Percentiles rank a stretch among this genome's conserved stretches.
These are phyloP conservation scores for Caradrina kadenii DNA, from an alignment of 2,888 invertebrate species.

Conservation along the genomic window DNA sequence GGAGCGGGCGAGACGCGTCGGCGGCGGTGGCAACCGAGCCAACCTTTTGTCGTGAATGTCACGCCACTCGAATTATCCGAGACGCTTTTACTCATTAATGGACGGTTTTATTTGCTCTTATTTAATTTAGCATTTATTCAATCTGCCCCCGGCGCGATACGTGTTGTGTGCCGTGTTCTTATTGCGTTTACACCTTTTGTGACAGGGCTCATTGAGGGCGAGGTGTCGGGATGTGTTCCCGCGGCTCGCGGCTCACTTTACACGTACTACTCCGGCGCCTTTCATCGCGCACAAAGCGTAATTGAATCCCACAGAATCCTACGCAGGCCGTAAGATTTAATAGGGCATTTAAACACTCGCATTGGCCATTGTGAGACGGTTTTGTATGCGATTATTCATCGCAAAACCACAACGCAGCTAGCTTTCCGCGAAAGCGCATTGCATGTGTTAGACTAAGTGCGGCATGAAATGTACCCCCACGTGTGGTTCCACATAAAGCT, in stretches of 20 bases:
- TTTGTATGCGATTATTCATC: conserved; percentile 89
- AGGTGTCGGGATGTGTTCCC: conserved; percentile 90
- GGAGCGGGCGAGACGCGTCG: conserved; percentile 63
- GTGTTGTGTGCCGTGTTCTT: conserved; percentile 82
- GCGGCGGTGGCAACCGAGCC: conserved; percentile 66
- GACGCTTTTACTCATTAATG: conserved; percentile 87
- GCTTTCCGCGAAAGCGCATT: conserved; percentile 83
- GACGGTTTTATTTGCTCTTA: conserved; percentile 89
- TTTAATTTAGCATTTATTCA: conserved; percentile 91
- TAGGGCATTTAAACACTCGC: conserved; percentile 91
- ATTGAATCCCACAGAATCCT: conserved; percentile 90
- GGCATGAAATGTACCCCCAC: conserved; percentile 75
- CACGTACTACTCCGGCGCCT: conserved; percentile 87
- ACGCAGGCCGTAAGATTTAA: conserved; percentile 89
- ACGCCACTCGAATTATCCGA: conserved; percentile 83
- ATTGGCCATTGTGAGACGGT: conserved; percentile 89
- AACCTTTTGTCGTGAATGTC: conserved; percentile 82
- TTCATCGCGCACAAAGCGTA: conserved; percentile 90
- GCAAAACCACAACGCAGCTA: conserved; percentile 83
- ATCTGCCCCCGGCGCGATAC: conserved; percentile 86
- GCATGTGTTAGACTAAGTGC: conserved; percentile 81
- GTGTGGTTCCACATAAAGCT: conserved; percentile 76
- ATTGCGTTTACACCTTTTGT: conserved; percentile 89
- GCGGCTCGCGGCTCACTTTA: conserved; percentile 87
- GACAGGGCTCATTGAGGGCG: conserved; percentile 88